phyloP scores from a whole-genome alignment of 1,140 invertebrate genomes.

The Tetraneura akinire region DNA sequence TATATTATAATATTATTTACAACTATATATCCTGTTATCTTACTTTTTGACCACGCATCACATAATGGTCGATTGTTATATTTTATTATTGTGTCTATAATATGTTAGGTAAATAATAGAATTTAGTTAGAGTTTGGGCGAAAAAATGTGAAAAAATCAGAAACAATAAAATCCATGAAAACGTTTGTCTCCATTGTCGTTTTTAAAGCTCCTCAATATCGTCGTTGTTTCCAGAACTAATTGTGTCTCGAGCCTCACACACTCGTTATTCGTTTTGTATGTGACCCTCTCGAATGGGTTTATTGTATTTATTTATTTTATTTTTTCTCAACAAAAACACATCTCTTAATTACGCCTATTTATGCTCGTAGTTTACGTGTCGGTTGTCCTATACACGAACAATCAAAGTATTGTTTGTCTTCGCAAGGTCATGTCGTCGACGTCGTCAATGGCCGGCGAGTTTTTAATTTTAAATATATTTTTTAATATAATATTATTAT shows the following conservation, averaged over 20 bases:
- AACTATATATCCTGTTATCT: not conserved
- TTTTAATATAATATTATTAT: not conserved
- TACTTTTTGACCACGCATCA: not conserved
- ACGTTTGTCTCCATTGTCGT: not conserved
- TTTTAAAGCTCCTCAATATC: not conserved
- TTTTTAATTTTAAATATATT: not conserved
- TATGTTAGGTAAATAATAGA: not conserved
- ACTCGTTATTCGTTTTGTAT: slow-evolving; percentile 25
- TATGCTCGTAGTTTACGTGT: not conserved
- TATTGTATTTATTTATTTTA: slow-evolving; percentile 8
- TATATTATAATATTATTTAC: not conserved
- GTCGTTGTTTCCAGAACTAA: slow-evolving; percentile 35
- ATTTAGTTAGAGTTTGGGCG: not conserved
- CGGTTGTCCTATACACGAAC: not conserved
- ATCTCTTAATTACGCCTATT: slow-evolving; percentile 40
- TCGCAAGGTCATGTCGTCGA: not conserved
- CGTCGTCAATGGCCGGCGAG: not conserved
- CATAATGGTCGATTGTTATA: not conserved
- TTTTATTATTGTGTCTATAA: not conserved
- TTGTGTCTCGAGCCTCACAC: not conserved
- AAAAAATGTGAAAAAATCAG: not conserved
- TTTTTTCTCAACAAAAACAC: slow-evolving; percentile 5
- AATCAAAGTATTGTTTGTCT: slow-evolving; percentile 21
- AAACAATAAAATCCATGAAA: slow-evolving; percentile 19
- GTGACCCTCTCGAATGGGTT: slow-evolving; percentile 21